Conservation (phyloP, 2,888 invertebrate species). For the Tyria jacobaeae region DNA sequence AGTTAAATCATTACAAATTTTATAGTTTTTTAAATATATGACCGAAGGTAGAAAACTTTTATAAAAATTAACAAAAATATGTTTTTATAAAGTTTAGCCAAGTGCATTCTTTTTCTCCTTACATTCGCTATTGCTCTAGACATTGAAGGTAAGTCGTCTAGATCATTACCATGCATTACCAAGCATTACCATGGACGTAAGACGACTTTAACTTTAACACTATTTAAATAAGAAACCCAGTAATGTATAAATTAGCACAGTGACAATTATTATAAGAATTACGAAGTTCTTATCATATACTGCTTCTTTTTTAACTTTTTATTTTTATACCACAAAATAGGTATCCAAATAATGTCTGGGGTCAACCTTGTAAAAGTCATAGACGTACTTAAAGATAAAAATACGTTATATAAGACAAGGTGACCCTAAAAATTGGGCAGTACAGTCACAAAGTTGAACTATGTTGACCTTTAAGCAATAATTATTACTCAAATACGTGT, state of each 20-base stretch:
- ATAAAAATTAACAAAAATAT: too few species aligned
- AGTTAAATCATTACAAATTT: too few species aligned
- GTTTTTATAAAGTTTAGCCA: too few species aligned
- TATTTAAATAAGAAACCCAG: too few species aligned
- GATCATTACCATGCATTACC: too few species aligned
- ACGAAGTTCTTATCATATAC: constrained; percentile 22
- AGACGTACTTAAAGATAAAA: constrained; percentile 46
- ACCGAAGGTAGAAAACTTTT: too few species aligned
- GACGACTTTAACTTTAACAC: neutral
- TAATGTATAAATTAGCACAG: neutral
- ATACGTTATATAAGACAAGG: constrained; percentile 55
- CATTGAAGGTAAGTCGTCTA: too few species aligned
- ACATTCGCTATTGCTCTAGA: too few species aligned
- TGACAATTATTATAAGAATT: neutral
- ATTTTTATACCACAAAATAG: constrained; percentile 1
- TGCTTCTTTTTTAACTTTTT: neutral
- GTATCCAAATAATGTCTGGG: constrained; percentile 4
- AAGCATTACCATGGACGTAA: too few species aligned
- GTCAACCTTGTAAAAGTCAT: constrained; percentile 58
- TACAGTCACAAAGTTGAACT: constrained; percentile 34
- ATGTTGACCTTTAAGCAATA: constrained; percentile 40
- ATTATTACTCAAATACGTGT: constrained; percentile 12
- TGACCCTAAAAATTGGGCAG: constrained; percentile 57
- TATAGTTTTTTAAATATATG: too few species aligned
- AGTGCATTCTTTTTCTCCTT: too few species aligned